phyloP scores from a whole-genome alignment of 2,888 invertebrate species.

The Macrosoma leucophasiata region DNA sequence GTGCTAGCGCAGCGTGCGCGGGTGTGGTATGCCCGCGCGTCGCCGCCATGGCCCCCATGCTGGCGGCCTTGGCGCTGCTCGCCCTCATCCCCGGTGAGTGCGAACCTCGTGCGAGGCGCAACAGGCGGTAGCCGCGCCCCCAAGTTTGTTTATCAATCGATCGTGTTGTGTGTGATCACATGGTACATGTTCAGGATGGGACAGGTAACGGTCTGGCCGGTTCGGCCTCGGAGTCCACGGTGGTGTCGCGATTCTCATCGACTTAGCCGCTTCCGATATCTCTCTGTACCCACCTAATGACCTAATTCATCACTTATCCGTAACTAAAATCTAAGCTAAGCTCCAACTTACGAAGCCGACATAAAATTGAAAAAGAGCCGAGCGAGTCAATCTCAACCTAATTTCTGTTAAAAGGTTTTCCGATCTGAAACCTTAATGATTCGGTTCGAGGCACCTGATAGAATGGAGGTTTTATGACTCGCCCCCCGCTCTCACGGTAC shows the following conservation, averaged over 20 bases:
- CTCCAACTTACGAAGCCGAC: neutral
- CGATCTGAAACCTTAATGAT: conserved; percentile 5
- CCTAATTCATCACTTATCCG: neutral
- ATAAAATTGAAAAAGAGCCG: neutral
- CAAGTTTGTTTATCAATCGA: conserved; percentile 34
- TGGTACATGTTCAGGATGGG: too few species aligned
- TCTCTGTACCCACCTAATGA: neutral
- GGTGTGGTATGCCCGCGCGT: conserved; percentile 74
- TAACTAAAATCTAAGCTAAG: too few species aligned
- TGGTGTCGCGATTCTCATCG: conserved; percentile 1
- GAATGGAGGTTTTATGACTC: neutral
- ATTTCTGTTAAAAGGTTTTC: conserved; percentile 10
- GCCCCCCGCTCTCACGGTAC: neutral
- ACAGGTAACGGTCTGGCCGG: conserved; percentile 37
- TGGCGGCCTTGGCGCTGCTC: conserved; percentile 67
- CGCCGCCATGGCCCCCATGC: conserved; percentile 64
- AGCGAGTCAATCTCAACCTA: conserved; percentile 1
- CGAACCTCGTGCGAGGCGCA: conserved; percentile 38
- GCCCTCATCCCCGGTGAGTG: conserved; percentile 70
- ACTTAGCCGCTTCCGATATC: neutral
- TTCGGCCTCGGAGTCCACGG: conserved; percentile 3
- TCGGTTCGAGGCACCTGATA: conserved; percentile 1
- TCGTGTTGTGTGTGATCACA: conserved; percentile 39
- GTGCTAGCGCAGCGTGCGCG: conserved; percentile 73
- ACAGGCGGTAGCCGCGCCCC: conserved; percentile 59